phyloP scores from a whole-genome alignment of 2,797 vertebrate species.

The Eupleurogrammus muticus region DNA sequence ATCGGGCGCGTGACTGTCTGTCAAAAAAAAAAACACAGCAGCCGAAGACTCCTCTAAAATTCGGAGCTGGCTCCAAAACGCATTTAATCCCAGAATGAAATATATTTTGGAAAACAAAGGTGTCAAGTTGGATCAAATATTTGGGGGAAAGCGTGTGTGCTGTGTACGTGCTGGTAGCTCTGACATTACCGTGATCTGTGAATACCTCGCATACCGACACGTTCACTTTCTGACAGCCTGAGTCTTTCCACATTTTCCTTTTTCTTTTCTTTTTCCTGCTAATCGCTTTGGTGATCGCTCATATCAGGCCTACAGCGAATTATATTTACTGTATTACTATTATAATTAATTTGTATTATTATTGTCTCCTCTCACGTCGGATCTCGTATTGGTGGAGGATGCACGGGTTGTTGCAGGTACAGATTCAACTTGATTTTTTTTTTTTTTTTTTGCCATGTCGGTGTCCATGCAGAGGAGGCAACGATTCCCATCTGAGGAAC shows the following conservation, averaged over 20 bases:
- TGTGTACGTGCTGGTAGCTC: background rate
- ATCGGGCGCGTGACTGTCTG: background rate
- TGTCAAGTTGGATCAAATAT: constrained; percentile 2
- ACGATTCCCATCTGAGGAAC: constrained; percentile 50
- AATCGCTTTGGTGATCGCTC: background rate
- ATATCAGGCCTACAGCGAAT: background rate
- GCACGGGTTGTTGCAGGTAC: background rate
- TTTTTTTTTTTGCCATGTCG: constrained; percentile 17
- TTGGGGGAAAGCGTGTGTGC: background rate
- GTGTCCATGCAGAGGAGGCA: constrained; percentile 27
- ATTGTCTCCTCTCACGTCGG: background rate
- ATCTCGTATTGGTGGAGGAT: background rate
- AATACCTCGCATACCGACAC: constrained; percentile 9
- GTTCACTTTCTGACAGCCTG: background rate
- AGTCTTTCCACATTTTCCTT: background rate
- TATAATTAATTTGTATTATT: background rate
- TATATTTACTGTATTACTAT: no score
- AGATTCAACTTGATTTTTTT: constrained; percentile 36
- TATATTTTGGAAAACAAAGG: background rate
- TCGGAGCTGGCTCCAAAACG: background rate
- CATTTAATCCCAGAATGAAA: background rate
- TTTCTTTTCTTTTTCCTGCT: background rate
- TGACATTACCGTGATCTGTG: constrained; percentile 17
- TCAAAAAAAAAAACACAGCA: background rate
- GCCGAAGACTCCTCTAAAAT: background rate